Evolutionary conservation across 1,140 invertebrate species (phyloP), one percentile per base, ranked within the genome.

Genomic region (Drosophila prosaltans): DNA sequence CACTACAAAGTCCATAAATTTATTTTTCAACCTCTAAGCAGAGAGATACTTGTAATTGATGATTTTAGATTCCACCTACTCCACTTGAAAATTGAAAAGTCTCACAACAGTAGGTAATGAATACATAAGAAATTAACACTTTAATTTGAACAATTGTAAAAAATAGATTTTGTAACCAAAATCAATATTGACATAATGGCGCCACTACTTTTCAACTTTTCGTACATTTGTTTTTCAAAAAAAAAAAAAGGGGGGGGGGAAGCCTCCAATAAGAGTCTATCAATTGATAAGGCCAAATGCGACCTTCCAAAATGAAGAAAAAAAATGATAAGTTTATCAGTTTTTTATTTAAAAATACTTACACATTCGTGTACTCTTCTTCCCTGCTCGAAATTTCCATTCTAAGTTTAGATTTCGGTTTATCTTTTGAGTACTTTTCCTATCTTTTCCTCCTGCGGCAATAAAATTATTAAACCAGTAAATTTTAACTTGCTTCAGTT

Each of bases 401-500:
- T 59, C 57, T 59, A 40, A 40, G 57, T 59, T 59, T 59, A 59
- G 57, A 59, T 59, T 40, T 59, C 9, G 11, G 36, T 59, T 26
- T 58, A 59, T 40, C 32, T 24, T 24, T 59, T 40, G 11, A 59
- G 57, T 59, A 40, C 32, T 59, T 59, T 59, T 16, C 32, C 57
- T 59, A 59, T 59, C 57, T 39, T 21, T 39, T 24, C 9, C 57
- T 24, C 36, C 59, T 69, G 71, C 55, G 41, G 59, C 72, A 72
- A 61, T 74, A 71, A 57, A 39, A 41, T 36, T 36, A 16, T 16
- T 36, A 36, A 74, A 58, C 2, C 59, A 48, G 45, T 67, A 73
- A 55, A 74, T 67, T 45, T 76, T 30, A 16, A 16, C 30, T 40
- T 68, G 4, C 3, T 61, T 73, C 36, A 45, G 59, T 71, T 66